Evolutionary conservation across 2,888 invertebrate genomes (phyloP).

Genomic region (Toxonevra muliebris): DNA sequence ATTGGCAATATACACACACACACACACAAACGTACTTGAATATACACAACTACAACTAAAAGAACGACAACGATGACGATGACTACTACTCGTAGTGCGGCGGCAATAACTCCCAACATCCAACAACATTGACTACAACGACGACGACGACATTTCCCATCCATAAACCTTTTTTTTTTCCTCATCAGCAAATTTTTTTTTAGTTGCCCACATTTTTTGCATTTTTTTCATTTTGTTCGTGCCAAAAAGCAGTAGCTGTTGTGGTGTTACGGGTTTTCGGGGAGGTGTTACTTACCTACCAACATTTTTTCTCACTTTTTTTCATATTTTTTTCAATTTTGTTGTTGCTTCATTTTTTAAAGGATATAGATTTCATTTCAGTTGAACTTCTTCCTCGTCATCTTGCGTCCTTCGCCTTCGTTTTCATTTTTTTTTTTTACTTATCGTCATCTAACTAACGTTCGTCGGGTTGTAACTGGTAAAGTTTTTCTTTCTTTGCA

Average conservation of each 20-base stretch:
- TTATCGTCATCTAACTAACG: not conserved
- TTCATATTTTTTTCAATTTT: slow-evolving; percentile 8
- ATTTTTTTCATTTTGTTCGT: slow-evolving; percentile 16
- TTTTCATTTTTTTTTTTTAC: not conserved
- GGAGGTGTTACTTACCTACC: slow-evolving; percentile 2
- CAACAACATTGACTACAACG: slow-evolving; percentile 16
- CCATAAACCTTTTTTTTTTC: slow-evolving; percentile 28
- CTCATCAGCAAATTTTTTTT: slow-evolving; percentile 26
- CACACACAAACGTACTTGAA: slow-evolving; percentile 1
- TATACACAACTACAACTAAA: not conserved
- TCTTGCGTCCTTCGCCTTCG: not conserved
- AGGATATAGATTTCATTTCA: slow-evolving; percentile 31
- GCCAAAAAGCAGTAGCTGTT: slow-evolving; percentile 16
- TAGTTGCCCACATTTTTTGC: not conserved
- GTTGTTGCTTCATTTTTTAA: slow-evolving; percentile 6
- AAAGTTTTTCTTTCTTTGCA: slow-evolving; percentile 1
- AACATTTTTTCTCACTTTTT: slow-evolving; percentile 14
- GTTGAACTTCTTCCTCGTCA: slow-evolving; percentile 9
- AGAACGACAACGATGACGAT: not conserved
- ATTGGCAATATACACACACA: slow-evolving; percentile 19
- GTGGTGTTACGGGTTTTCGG: slow-evolving; percentile 12
- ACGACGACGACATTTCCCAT: slow-evolving; percentile 23
- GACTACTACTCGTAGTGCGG: not conserved
- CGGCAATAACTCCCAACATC: slow-evolving; percentile 1
- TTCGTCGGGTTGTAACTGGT: slow-evolving; percentile 9